These are phyloP conservation scores for Rhamphomyia laevipes DNA, from an alignment of 2,888 invertebrate genomes.

Conservation along the genomic window DNA sequence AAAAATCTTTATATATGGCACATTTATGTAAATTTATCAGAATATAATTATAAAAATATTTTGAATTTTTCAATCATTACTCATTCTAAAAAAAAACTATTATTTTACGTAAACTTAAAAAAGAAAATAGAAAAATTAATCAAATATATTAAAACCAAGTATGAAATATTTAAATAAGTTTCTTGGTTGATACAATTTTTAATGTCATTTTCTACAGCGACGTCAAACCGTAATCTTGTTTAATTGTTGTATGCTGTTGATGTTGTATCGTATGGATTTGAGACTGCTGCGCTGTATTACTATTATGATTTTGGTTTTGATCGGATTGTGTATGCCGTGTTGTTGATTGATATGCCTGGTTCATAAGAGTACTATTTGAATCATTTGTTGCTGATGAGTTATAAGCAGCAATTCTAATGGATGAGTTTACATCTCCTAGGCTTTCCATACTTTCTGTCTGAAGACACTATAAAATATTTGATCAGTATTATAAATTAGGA, in stretches of 20 bases:
- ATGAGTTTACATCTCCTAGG: conserved; percentile 44
- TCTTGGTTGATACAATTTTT: neutral
- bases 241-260: conserved; percentile 40
- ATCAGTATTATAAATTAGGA: too few relatives aligned
- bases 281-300: conserved; percentile 20
- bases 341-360: conserved; percentile 22
- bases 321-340: conserved; percentile 20
- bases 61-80: too few relatives aligned
- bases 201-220: conserved; percentile 45
- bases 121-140: too few relatives aligned
- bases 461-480: neutral
- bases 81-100: too few relatives aligned
- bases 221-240: conserved; percentile 81
- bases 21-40: too few relatives aligned
- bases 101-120: too few relatives aligned
- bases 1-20: too few relatives aligned
- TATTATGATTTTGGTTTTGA: conserved; percentile 13
- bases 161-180: too few relatives aligned
- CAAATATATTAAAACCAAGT: too few relatives aligned
- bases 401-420: conserved; percentile 35
- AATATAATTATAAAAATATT: too few relatives aligned
- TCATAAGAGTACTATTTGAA: too few relatives aligned
- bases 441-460: conserved; percentile 51
- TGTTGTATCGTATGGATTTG: conserved; percentile 18
- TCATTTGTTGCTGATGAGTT: conserved; percentile 27